These are phyloP conservation scores for Dolomedes plantarius DNA, from an alignment of 2,888 invertebrate genomes.

Conservation along the genomic window DNA sequence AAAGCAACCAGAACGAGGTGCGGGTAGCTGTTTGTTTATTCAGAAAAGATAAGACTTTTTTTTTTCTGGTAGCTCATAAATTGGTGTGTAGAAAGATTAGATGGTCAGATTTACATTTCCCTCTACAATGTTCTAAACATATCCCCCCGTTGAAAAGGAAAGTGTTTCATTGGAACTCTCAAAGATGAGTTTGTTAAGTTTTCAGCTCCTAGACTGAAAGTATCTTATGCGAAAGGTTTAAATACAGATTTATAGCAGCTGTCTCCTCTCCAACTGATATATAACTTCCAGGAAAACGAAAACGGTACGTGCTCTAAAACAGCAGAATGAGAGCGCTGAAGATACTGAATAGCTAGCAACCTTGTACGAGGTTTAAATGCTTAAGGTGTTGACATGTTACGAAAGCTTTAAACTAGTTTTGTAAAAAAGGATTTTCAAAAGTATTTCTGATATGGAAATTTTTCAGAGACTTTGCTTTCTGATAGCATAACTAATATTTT, in stretches of 20 bases:
- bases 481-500: too few relatives aligned
- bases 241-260: background rate
- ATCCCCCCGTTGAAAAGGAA: background rate
- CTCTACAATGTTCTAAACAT: background rate
- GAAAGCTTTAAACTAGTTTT: too few relatives aligned
- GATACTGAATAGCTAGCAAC: background rate
- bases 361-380: background rate
- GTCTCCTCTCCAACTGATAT: background rate
- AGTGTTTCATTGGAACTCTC: background rate
- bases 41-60: background rate
- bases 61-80: background rate
- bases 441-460: too few relatives aligned
- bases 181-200: background rate
- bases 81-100: background rate
- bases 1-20: background rate
- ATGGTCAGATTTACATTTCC: background rate
- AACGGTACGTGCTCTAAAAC: background rate
- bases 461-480: too few relatives aligned
- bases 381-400: too few relatives aligned
- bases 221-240: background rate
- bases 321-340: background rate
- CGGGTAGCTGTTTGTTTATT: background rate
- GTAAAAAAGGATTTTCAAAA: too few relatives aligned
- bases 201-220: background rate
- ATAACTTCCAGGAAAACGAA: background rate